phyloP scores from a whole-genome alignment of 2,797 vertebrate genomes.

The Neostethus bicornis region DNA sequence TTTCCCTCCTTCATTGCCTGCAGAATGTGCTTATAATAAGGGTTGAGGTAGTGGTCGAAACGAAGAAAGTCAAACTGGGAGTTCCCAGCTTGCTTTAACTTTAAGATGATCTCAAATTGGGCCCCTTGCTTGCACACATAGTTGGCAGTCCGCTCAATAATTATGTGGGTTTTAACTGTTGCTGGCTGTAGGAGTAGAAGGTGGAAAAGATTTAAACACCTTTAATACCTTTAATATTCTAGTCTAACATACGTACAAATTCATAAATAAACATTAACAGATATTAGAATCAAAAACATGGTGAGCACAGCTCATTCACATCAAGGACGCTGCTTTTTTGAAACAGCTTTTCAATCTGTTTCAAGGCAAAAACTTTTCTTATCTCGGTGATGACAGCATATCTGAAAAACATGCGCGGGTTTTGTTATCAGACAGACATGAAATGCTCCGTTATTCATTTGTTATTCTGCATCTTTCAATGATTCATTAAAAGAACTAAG shows the following conservation, averaged over 20 bases:
- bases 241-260: neutral
- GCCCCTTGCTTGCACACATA: slow-evolving; percentile 97
- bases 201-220: slow-evolving; percentile 1
- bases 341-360: slow-evolving; percentile 32
- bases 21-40: slow-evolving; percentile 97
- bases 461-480: slow-evolving; percentile 52
- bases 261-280: neutral
- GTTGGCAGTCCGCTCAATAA: slow-evolving; percentile 95
- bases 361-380: slow-evolving; percentile 24
- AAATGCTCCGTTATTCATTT: slow-evolving; percentile 59
- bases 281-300: slow-evolving; percentile 16
- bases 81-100: slow-evolving; percentile 95
- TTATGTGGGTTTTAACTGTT: slow-evolving; percentile 96
- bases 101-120: slow-evolving; percentile 98
- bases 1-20: slow-evolving; percentile 95
- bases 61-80: slow-evolving; percentile 98
- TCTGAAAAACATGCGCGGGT: slow-evolving; percentile 40
- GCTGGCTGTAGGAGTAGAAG: slow-evolving; percentile 82
- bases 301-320: slow-evolving; percentile 8
- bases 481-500: slow-evolving; percentile 51
- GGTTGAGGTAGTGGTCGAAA: slow-evolving; percentile 99
- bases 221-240: neutral
- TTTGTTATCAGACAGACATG: slow-evolving; percentile 52
- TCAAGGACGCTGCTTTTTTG: slow-evolving; percentile 36
- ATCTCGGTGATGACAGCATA: slow-evolving; percentile 48